phyloP scores from a whole-genome alignment of 2,797 vertebrate species.

The Potorous gilbertii region DNA sequence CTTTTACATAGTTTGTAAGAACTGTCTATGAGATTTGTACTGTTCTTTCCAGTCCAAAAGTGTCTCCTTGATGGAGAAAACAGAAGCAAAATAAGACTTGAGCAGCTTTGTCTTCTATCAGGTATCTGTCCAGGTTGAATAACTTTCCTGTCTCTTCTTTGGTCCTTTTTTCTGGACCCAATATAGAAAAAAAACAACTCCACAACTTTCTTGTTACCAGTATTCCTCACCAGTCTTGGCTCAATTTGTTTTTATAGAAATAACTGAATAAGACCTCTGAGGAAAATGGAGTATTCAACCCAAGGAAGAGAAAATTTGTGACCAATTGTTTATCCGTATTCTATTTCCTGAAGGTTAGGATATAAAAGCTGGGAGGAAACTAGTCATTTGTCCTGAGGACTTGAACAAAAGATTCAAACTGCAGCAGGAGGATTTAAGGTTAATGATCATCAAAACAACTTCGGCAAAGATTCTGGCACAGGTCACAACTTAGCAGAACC shows the following conservation, averaged over 20 bases:
- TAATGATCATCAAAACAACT: no score
- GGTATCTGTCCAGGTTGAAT: no score
- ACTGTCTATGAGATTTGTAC: no score
- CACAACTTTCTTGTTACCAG: background rate
- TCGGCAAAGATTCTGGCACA: background rate
- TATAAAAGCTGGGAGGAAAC: background rate
- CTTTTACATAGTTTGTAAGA: no score
- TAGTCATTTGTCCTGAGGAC: background rate
- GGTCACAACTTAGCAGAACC: background rate
- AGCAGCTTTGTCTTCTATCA: no score
- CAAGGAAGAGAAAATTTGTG: background rate
- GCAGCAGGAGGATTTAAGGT: background rate
- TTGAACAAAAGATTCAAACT: background rate
- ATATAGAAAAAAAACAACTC: no score
- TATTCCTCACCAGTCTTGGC: background rate
- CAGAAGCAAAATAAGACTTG: background rate
- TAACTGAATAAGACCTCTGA: background rate
- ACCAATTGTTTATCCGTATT: background rate
- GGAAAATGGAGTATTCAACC: background rate
- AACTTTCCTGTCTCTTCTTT: no score
- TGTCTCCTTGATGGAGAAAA: background rate
- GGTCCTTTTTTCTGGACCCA: no score
- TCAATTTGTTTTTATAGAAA: background rate
- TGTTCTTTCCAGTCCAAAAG: background rate
- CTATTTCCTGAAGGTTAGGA: background rate